Base-by-base conservation (phyloP, 2,888 invertebrate genomes). In the Coleophora flavipennella region DNA sequence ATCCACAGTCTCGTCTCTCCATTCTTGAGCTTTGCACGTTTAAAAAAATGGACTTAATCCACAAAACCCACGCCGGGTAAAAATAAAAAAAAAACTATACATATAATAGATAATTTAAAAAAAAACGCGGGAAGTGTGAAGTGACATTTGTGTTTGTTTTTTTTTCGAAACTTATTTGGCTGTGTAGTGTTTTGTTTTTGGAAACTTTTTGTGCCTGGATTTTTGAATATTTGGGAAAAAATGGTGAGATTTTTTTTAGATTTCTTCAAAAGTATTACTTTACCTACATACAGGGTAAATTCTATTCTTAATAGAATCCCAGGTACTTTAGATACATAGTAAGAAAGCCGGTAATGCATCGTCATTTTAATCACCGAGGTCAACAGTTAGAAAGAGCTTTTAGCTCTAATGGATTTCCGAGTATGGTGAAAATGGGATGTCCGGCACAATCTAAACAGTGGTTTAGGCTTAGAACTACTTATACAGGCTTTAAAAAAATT, bases 61-160 rank as follows among this genome's bases (percentile, higher is more conserved):
- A 40, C 26, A 13, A 39, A 45, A 43, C 46, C 33, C 36, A 41
- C 45, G 51, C 52, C 44, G 50, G 48, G 43, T 55, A 40, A 44
- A 50, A 42, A 48, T 39, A 45, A 45, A 48, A 44, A 49, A 45
- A 34, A 45, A 33, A 27, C 35, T 38, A 29, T 31, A 35, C 25
- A 39, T 20, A 31, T 31, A 31, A 33, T 3, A 29, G 8, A 33
- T 8, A 20, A 4, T 33, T 25, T n/a, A 20, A 20, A 20, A 20
- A 20, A 20, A 20, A 20, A 48, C 54, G 58, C 52, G 50, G 39
- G 44, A 50, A 54, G 54, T 57, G 57, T 49, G 40, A 20, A 51
- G 57, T 62, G 62, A 56, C 52, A 49, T 45, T 53, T 51, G 58
- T 49, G 53, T 42, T 52, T 52, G n/a, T n/a, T n/a, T 55, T 50